These are phyloP conservation scores for Tragopan temminckii DNA, from an alignment of 2,797 vertebrate species.

Conservation along the genomic window DNA sequence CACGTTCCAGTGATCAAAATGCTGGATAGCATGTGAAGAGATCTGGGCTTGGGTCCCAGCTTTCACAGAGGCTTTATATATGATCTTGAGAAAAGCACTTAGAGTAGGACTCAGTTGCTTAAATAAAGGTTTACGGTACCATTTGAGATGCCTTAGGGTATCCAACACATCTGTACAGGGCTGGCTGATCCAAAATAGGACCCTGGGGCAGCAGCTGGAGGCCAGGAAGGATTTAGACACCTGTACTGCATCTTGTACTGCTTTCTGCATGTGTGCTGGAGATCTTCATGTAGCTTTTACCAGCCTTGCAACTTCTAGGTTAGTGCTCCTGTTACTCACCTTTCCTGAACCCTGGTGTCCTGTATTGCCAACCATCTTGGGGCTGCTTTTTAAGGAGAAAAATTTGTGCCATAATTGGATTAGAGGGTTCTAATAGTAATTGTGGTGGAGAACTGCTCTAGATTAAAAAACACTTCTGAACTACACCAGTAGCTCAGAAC, in stretches of 20 bases:
- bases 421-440: neutral
- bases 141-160: neutral
- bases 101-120: constrained; percentile 9
- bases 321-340: neutral
- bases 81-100: constrained; percentile 4
- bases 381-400: neutral
- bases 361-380: neutral
- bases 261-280: neutral
- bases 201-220: neutral
- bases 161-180: neutral
- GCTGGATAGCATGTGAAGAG: neutral
- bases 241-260: neutral
- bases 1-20: neutral
- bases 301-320: neutral
- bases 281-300: neutral
- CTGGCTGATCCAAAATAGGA: neutral
- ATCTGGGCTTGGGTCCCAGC: constrained; percentile 6
- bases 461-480: neutral
- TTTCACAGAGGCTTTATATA: neutral
- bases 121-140: neutral
- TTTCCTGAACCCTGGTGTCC: neutral
- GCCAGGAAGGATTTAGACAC: neutral
- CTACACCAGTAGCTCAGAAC: no score
- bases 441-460: neutral
- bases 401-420: neutral